Evolutionary conservation across 2,888 invertebrate genomes (phyloP), one percentile per base, ranked within the genome.

Genomic region (Nebria brevicollis): DNA sequence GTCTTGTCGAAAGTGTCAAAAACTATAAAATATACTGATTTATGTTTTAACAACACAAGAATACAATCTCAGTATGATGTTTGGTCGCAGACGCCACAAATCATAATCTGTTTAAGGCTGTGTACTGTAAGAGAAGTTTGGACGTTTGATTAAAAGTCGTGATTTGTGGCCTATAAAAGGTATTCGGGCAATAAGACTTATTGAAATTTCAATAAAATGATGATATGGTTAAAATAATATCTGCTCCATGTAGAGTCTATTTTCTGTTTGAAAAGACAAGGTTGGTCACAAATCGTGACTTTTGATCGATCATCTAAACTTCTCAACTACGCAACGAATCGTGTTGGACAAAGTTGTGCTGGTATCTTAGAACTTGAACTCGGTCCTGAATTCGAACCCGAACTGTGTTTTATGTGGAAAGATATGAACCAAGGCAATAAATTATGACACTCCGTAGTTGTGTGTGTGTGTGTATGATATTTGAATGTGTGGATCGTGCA

Each of bases 361-460:
- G 25, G 77, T 77, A 77, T 77, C 77, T 77, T 77, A 68, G 25
- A 54, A 13, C 10, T 43, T 43, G 43, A 43, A 43, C 11, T 54
- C 54, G 13, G 54, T 54, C 13, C 54, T 11, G 54, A 54, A 54
- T 54, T 54, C 54, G 54, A 54, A 54, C 54, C 54, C 13, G 54
- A 13, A 54, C 13, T 11, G 54, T 78, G 79, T 79, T 74, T 79
- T 79, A 74, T 74, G 73, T 74, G 41, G 66, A 54, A 77, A 80
- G 80, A 80, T 80, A 80, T 80, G 80, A 75, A 66, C 80, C 75
- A 72, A 34, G 75, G 80, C 80, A 80, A 80, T 80, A 80, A 80
- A 80, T 80, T 80, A 80, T 80, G 75, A 80, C 80, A 80, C 65
- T 75, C 75, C 70, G 80, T 80, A 80, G 74, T 10, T 72, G 15